A percentile compares a stretch with the other conserved stretches of the same genome.
Evolutionary conservation across 1,140 invertebrate species (phyloP).

Genomic region (Drosophila sturtevanti): DNA sequence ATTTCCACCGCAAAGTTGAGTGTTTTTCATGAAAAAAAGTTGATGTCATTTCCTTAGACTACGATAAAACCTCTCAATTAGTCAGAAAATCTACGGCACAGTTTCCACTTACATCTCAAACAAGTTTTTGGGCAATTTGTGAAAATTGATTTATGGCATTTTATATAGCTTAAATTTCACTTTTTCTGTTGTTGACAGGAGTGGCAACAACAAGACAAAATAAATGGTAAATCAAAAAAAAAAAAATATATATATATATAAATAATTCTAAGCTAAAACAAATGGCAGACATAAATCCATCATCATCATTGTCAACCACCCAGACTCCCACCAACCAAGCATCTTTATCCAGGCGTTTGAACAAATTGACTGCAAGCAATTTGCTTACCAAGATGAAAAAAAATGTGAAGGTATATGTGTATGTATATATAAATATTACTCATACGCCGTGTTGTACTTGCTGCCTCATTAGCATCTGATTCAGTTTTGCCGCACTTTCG

Average conservation of each 20-base stretch:
- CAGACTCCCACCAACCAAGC: constrained; percentile 15
- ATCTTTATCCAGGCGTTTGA: constrained; percentile 25
- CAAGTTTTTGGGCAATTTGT: constrained; percentile 48
- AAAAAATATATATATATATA: constrained; percentile 1
- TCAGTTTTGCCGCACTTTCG: not conserved
- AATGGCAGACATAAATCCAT: constrained; percentile 65
- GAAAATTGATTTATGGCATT: constrained; percentile 57
- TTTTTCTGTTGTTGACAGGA: constrained; percentile 51
- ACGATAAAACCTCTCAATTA: constrained; percentile 34
- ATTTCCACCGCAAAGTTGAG: not conserved
- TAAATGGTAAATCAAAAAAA: constrained; percentile 17
- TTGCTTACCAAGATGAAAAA: constrained; percentile 36
- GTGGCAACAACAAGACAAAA: not conserved
- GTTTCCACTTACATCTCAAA: constrained; percentile 29
- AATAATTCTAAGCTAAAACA: constrained; percentile 33
- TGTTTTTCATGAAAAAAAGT: not conserved
- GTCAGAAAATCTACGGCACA: constrained; percentile 15
- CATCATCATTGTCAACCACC: constrained; percentile 48
- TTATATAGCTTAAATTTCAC: constrained; percentile 47
- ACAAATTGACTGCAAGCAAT: constrained; percentile 60
- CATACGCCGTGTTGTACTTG: constrained; percentile 43
- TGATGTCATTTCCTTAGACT: not conserved
- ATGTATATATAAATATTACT: constrained; percentile 56
- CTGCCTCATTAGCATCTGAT: constrained; percentile 35
- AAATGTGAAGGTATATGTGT: constrained; percentile 28